Base-by-base conservation (phyloP, 2,113 vertebrate species). In the Micronycteris hirsuta region DNA sequence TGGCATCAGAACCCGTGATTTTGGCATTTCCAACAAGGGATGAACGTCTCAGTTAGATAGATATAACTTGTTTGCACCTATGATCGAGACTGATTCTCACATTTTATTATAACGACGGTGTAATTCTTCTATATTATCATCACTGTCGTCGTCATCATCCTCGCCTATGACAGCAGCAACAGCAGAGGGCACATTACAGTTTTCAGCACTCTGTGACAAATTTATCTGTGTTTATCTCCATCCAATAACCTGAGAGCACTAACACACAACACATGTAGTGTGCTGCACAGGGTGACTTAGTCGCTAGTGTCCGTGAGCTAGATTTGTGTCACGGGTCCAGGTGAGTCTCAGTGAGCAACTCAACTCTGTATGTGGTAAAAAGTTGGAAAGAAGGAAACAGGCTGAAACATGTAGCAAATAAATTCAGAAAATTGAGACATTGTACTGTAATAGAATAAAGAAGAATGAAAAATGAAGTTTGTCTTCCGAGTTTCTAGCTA, bases 11-110 rank as follows among this genome's bases (percentile, higher is more conserved):
- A 58, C 41, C 45, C 52, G 4, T 92, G 91, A 11, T 71, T 61
- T 45, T 96, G 95, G 96, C 74, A 52, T 86, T 89, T 96, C 86
- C 97, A 93, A 96, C 83, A 94, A 83, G 96, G 49, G 38, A 86
- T 95, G 89, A 84, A 94, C 71, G 49, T 86, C 63, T 52, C 74
- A 33, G 92, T 9, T 9, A 67, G 80, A 89, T 16, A 52, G 76
- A 84, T 43, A 67, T 54, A 92, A 81, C 70, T 91, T 91, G 86
- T 93, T 96, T 96, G 85, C n/a, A 78, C 81, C 73, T 63, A 11
- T 19, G 24, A 38, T 38, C 6, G 26, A 93, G 52, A 36, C 47
- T 28, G 77, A 85, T 65, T 31, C 47, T 94, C 67, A 71, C 43
- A 65, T 77, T 89, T 96, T 70, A 52, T 92, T 86, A 76, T 3